phyloP scores from a whole-genome alignment of 2,113 vertebrate genomes.

The Rhinoptilus africanus region DNA sequence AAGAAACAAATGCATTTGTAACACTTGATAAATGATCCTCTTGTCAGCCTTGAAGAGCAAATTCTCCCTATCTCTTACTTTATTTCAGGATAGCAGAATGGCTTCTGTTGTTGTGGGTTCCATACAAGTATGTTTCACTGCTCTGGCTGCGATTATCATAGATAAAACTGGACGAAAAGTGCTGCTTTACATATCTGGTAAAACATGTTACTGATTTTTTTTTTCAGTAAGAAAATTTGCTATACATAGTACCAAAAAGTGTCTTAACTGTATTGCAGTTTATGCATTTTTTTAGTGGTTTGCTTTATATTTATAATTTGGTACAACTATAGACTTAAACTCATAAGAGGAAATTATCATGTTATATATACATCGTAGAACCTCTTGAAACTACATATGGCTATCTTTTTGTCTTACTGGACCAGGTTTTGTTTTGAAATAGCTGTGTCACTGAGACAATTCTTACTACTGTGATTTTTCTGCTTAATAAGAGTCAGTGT shows the following conservation, averaged over 20 bases:
- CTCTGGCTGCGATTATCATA: constrained; percentile 83
- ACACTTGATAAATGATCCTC: neutral
- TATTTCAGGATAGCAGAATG: constrained; percentile 81
- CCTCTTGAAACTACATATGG: neutral
- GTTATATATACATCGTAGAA: neutral
- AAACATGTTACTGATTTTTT: neutral
- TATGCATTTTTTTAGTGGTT: neutral
- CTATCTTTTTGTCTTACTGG: neutral
- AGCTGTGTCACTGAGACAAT: neutral
- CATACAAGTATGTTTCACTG: constrained; percentile 89
- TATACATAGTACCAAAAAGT: neutral
- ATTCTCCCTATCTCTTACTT: neutral
- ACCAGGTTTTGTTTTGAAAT: neutral
- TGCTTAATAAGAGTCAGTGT: neutral
- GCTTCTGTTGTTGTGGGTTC: constrained; percentile 83
- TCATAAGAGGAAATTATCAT: neutral
- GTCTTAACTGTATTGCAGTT: neutral
- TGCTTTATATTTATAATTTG: neutral
- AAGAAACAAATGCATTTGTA: neutral
- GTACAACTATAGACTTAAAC: neutral
- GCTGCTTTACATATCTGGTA: constrained; percentile 88
- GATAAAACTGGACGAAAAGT: constrained; percentile 88
- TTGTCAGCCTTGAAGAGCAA: neutral
- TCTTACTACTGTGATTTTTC: neutral
- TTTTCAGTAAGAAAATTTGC: neutral